Base-by-base conservation (phyloP, 2,113 vertebrate species). In the Silurus meridionalis region DNA sequence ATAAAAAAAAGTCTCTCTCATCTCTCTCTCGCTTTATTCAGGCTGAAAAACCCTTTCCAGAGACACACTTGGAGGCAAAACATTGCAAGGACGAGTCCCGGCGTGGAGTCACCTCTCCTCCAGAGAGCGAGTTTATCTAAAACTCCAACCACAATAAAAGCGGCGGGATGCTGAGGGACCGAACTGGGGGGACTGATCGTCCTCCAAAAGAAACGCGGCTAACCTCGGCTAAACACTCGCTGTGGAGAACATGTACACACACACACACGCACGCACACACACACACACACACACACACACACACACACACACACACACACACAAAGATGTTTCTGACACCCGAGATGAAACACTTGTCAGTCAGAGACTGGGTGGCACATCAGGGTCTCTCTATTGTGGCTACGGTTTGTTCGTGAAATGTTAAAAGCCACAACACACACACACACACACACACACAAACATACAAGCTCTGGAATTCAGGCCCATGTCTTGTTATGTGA, bases 41-140 rank as follows among this genome's bases (percentile, higher is more conserved):
- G 64, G 58, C 69, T 72, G 19, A 58, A 85, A 84, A 86, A 55
- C 66, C 55, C 85, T 61, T 84, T 89, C 88, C 82, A 90, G 87
- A 87, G 86, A 86, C 83, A 84, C 69, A 60, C 77, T 50, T 64
- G 57, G 86, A 87, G 86, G 82, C 55, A 72, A 89, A 87, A 89
- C 80, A 88, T 93, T 92, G 95, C 83, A 92, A 94, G 94, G 94
- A 94, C 93, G 91, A 93, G 94, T 93, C 92, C 79, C 93, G 93
- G 93, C 91, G 94, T 94, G 93, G 93, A 93, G 94, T 95, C 94
- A 90, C 93, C 94, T 63, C 86, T 84, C 84, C 94, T 95, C 94
- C 93, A 93, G 87, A 95, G 93, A 91, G 60, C 72, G 92, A 95
- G 96, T 96, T 97, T 96, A 96, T 97, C 94, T 96, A 94, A 96